Base-by-base conservation (phyloP, 2,113 vertebrate genomes). In the Kryptolebias marmoratus region DNA sequence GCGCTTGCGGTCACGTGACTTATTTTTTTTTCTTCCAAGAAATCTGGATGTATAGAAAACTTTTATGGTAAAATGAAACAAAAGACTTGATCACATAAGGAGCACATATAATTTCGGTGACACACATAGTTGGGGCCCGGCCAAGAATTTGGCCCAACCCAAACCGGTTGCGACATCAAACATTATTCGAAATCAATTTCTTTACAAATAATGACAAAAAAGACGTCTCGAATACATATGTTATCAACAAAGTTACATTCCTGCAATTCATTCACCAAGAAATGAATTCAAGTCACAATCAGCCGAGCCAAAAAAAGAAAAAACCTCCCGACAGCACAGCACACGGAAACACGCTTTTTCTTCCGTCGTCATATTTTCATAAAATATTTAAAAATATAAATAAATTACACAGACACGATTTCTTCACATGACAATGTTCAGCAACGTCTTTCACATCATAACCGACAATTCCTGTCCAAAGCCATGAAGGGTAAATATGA, bases 321-420 rank as follows among this genome's bases (percentile, higher is more conserved):
- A 32, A 91, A 85, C 90, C 89, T 90, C 89, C 91, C 82, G 80
- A 92, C 89, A 89, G 90, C 89, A 79, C 87, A 71, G 85, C 83
- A 87, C 85, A 88, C 90, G 89, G 89, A 89, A 91, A 90, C 83
- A 71, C 73, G 31, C 69, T 83, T 93, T 96, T 85, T 95, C 92
- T 93, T 85, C 95, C 94, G 94, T 96, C 95, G 95, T 96, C 96
- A 96, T 96, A 92, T 97, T 97, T 98, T 96, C 95, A 96, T 95
- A 97, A 97, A 97, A 96, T 96, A 95, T 88, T 95, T 95, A 95
- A 95, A 97, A 97, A 97, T 96, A 96, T 74, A 87, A 93, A 91
- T 93, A 93, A 94, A 88, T 91, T 93, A 61, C 76, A 73, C n/a
- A 18, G 60, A 54, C 52, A 67, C 47, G 27, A 67, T 58, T 79